phyloP scores from a whole-genome alignment of 2,113 vertebrate species.

The Chroicocephalus ridibundus region DNA sequence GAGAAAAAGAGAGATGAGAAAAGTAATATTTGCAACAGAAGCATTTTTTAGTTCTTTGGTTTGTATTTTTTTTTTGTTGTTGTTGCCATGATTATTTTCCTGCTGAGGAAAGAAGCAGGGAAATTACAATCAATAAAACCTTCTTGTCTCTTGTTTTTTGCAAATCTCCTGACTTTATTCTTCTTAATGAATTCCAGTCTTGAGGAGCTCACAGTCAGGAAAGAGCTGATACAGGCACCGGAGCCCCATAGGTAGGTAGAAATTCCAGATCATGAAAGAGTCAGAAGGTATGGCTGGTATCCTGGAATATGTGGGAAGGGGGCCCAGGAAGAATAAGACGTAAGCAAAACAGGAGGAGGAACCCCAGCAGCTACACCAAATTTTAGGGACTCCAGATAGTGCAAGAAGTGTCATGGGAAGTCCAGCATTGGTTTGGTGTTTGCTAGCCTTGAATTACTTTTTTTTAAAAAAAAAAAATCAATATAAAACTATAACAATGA shows the following conservation, averaged over 20 bases:
- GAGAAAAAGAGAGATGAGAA: neutral
- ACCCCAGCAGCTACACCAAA: neutral
- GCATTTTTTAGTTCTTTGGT: neutral
- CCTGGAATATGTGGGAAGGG: neutral
- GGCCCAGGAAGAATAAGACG: neutral
- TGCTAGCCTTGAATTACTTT: neutral
- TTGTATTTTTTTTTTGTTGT: neutral
- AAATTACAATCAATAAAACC: neutral
- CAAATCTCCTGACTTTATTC: neutral
- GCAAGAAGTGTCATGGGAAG: neutral
- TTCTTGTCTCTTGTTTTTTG: neutral
- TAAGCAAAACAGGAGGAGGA: neutral
- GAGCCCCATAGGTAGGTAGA: neutral
- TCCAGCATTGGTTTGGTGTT: neutral
- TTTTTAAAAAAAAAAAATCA: neutral
- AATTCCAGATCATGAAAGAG: neutral
- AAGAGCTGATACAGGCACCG: neutral
- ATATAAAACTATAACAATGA: neutral
- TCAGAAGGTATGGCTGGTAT: neutral
- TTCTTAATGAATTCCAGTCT: neutral
- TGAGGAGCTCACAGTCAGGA: neutral
- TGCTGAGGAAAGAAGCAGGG: constrained; percentile 23
- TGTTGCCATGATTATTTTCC: neutral
- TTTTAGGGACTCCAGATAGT: neutral
- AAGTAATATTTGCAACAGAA: neutral